phyloP scores from a whole-genome alignment of 2,888 invertebrate genomes.

The Metellina segmentata region DNA sequence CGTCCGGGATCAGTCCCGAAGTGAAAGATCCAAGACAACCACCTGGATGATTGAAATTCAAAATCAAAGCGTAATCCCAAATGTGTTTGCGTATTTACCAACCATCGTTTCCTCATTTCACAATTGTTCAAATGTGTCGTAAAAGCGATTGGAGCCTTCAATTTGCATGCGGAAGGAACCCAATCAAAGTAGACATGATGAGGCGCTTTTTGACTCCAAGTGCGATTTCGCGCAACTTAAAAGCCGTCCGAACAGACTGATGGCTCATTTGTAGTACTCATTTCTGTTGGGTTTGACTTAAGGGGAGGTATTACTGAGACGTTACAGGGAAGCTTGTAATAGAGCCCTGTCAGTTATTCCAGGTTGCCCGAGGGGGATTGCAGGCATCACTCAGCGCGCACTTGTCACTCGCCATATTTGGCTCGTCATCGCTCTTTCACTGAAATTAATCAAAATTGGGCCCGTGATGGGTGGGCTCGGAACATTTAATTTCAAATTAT shows the following conservation, averaged over 20 bases:
- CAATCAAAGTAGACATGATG: not conserved
- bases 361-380: conserved; percentile 21
- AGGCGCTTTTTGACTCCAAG: not conserved
- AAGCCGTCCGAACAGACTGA: conserved; percentile 55
- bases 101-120: too few species aligned
- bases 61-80: too few species aligned
- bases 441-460: not conserved
- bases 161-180: not conserved
- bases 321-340: conserved; percentile 56
- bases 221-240: conserved; percentile 44
- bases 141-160: not conserved
- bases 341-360: conserved; percentile 66
- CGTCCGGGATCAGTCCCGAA: too few species aligned
- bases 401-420: conserved; percentile 48
- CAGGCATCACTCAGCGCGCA: conserved; percentile 30
- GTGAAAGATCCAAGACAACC: too few species aligned
- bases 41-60: too few species aligned
- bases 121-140: too few species aligned
- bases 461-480: too few species aligned
- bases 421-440: conserved; percentile 23
- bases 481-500: too few species aligned
- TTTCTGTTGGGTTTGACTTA: conserved; percentile 56
- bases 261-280: conserved; percentile 68
- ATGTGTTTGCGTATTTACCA: too few species aligned
- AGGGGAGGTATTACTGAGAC: conserved; percentile 58